phyloP scores from a whole-genome alignment of 2,113 vertebrate genomes.

The Catharus bicknelli region DNA sequence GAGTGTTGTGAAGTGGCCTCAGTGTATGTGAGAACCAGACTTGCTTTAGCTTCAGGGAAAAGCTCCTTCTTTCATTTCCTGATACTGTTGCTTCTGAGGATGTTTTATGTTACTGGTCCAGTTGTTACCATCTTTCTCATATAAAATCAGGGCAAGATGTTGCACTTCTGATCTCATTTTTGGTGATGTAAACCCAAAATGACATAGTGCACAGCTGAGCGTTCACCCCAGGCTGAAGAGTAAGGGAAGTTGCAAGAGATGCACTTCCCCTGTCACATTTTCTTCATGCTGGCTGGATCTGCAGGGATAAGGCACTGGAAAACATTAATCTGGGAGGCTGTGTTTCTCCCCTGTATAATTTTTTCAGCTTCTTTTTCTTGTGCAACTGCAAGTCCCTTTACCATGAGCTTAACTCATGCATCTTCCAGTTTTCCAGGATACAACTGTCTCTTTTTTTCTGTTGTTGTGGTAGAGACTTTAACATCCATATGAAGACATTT shows the following conservation, averaged over 20 bases:
- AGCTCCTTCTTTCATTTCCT: not conserved
- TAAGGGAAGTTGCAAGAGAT: not conserved
- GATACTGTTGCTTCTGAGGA: not conserved
- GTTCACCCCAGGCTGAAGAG: not conserved
- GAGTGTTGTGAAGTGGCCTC: no score
- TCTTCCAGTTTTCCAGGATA: not conserved
- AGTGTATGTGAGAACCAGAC: not conserved
- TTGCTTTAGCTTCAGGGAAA: not conserved
- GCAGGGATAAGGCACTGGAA: not conserved
- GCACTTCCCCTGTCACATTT: not conserved
- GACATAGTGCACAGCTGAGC: fast-evolving
- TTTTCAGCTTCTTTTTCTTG: not conserved
- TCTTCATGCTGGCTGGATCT: not conserved
- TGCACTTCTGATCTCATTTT: not conserved
- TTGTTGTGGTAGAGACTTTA: not conserved
- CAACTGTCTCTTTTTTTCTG: not conserved
- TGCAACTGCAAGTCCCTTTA: not conserved
- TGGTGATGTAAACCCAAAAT: not conserved
- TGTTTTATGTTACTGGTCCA: not conserved
- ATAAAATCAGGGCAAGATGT: not conserved
- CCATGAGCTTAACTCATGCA: fast-evolving
- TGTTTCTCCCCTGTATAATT: not conserved
- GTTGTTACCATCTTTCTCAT: not conserved
- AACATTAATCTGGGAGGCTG: not conserved
- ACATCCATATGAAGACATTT: not conserved